Evolutionary conservation across 2,113 vertebrate genomes (phyloP), one percentile per base, ranked within the genome.

Genomic region (Periophthalmus modestus): DNA sequence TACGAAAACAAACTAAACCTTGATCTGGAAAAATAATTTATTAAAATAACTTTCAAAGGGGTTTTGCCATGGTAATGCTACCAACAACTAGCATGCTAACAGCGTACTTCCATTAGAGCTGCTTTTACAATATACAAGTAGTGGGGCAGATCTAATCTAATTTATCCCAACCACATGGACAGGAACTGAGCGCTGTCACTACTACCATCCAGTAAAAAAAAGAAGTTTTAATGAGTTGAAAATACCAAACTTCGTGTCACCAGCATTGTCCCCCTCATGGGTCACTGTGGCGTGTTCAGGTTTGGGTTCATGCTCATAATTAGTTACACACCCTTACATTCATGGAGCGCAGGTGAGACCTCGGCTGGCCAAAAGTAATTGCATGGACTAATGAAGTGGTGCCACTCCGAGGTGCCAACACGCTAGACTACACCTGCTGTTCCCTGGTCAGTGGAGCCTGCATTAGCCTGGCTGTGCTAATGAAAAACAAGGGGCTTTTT

Each of bases 341-440:
- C 66, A 62, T 61, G 48, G 19, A 79, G 48, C 72, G 39, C 78
- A 59, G 74, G 79, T 85, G 87, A 89, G 87, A 80, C 84, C 84
- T 68, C 50, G 10, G 68, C 79, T 86, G 82, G 73, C 82, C 86
- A 87, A 85, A 87, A 88, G 87, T 90, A 88, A 91, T 92, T 84
- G 88, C 83, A 81, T 79, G 11, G 23, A 76, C 84, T 90, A 91
- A 91, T 91, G 78, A 92, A 89, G 86, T 85, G 86, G 79, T 82
- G 83, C 86, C 9, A 81, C 83, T 84, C 23, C 58, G 81, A 89
- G 84, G 73, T 73, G 81, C 81, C 75, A 58, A 69, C 33, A 2
- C 59, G 14, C 34, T n/a, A 47, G 71, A 87, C 69, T 74, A 57
- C 74, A 79, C 78, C 76, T 71, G 79, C 85, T 79, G 79, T 85